Base-by-base conservation (phyloP, 2,113 vertebrate genomes). In the Butorides virescens region DNA sequence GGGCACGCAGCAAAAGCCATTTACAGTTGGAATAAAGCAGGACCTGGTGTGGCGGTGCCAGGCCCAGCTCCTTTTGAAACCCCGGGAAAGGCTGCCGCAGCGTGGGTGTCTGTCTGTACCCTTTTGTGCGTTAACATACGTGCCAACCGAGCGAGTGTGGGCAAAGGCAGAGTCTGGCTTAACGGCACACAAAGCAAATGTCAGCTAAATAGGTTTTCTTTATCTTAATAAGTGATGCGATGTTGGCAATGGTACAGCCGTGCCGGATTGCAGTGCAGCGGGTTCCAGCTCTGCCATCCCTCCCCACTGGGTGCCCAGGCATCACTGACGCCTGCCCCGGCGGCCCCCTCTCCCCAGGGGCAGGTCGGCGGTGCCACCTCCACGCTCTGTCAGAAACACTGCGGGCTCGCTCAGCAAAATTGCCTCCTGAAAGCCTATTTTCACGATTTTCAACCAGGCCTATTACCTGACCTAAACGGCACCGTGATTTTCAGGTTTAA, bases 131-230 rank as follows among this genome's bases (percentile, higher is more conserved):
- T 72, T 47, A 83, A 71, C 72, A 46, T 84, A 93, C 10, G 1
- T 92, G 88, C 86, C 92, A 93, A 83, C 75, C 68, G 86, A 70
- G 76, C 1, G 9, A 91, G 44, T 61, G 52, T 23, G 12, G 62
- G 75, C 63, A 74, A 67, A 74, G 42, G 65, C 87, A 90, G 72
- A 53, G 66, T 18, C 84, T 78, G 61, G 44, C 63, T 94, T 86
- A 74, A 81, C 77, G 63, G 59, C 36, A 44, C 75, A 93, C 92
- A 95, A 93, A 84, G 79, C 72, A 90, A 93, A 81, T 84, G 92
- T 84, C 92, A 80, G 65, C 72, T 90, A 86, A 96, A 74, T 83
- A 80, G 82, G 59, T 90, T 96, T 96, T 86, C 93, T 91, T 92
- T 95, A 67, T 93, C 52, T 83, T 83, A 58, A 36, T 65, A 86